These are phyloP conservation scores for Smutsia gigantea DNA, from an alignment of 2,797 vertebrate species.

Conservation along the genomic window DNA sequence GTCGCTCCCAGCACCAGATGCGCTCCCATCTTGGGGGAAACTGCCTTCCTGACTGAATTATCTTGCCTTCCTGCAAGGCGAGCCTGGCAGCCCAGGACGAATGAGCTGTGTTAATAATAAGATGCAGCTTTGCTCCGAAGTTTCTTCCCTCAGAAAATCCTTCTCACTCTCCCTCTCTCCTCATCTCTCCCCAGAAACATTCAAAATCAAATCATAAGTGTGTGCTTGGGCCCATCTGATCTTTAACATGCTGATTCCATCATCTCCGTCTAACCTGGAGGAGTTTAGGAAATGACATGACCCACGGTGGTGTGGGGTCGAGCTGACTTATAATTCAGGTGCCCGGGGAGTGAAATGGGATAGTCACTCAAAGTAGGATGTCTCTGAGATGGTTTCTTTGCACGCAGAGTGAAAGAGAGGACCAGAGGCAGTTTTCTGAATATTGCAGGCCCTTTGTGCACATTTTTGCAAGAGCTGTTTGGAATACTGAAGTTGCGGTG, in stretches of 20 bases:
- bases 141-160: constrained; percentile 29
- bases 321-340: constrained; percentile 42
- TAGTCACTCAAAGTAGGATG: constrained; percentile 23
- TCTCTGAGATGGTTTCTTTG: background rate
- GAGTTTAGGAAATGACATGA: constrained; percentile 56
- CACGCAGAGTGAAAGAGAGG: background rate
- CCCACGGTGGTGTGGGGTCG: background rate
- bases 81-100: constrained; percentile 55
- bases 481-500: background rate
- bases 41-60: constrained; percentile 58
- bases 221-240: constrained; percentile 31
- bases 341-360: background rate
- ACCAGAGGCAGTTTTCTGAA: background rate
- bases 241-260: constrained; percentile 37
- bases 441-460: background rate
- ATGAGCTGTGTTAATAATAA: constrained; percentile 12
- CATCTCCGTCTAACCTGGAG: constrained; percentile 40
- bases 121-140: constrained; percentile 57
- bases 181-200: constrained; percentile 45
- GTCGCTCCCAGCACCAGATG: background rate
- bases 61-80: background rate
- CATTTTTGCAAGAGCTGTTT: background rate
- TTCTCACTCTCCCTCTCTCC: background rate
- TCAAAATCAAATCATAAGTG: constrained; percentile 33
- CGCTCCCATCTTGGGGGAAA: constrained; percentile 11